Evolutionary conservation across 2,888 invertebrate genomes (phyloP), one percentile per base, ranked within the genome.

Genomic region (Chloroclystis v-ata): DNA sequence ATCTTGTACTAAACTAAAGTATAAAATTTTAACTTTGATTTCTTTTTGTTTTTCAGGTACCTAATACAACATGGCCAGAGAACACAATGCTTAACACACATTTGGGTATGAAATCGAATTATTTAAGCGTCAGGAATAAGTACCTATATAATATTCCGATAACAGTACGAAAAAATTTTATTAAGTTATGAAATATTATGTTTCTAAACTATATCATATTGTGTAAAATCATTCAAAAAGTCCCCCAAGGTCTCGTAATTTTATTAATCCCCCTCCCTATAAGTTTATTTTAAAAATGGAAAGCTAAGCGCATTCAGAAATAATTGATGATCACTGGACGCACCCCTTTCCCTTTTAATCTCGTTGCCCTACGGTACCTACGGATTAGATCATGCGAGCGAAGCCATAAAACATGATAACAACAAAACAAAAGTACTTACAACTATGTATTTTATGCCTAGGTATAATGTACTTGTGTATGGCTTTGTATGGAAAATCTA

Each of bases 271-370:
- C 75, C 79, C 79, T 61, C 63, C 60, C 63, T 60, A 57, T 58
- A 65, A 67, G 81, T 82, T 82, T 84, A 82, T 84, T 84, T 83
- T 69, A 82, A 85, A 85, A 84, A 82, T 78, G 80, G 77, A 61
- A 59, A 57, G 49, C 57, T 54, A 52, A 59, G 72, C 72, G 69
- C 69, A 66, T 71, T 77, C 76, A 72, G 69, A 75, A 74, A 84
- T 86, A 83, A 85, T 84, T 84, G 82, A 83, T 82, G 80, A 57
- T 63, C 64, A 60, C 58, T 63, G 64, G 62, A 64, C 81, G 49
- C 74, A 72, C 77, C 77, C 81, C 73, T 78, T 78, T 57, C 77
- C 81, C 73, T 78, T 78, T 57, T 80, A 81, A 83, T 82, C 80
- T 67, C 69, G 64, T 73, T 72, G 56, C 54, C 51, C 57, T 57